Conservation (phyloP, 2,113 vertebrate genomes). For the Erinaceus europaeus region DNA sequence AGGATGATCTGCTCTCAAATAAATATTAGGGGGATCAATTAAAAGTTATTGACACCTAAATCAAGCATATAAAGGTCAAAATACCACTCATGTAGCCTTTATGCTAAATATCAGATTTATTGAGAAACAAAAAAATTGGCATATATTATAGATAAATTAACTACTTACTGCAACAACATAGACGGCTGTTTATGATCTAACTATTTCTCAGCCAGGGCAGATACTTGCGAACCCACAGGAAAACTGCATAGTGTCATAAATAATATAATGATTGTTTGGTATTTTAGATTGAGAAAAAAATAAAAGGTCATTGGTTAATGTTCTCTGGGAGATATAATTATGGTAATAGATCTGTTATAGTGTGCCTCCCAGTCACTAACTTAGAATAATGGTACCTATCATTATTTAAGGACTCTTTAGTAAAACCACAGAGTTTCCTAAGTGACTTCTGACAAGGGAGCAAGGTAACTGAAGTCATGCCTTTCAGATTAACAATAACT, state of each 20-base stretch:
- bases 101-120: not conserved
- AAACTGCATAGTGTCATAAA: conserved; percentile 28
- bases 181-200: conserved; percentile 38
- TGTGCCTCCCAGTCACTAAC: not conserved
- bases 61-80: not conserved
- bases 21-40: not conserved
- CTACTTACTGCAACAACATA: not conserved
- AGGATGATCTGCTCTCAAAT: not conserved
- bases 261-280: not conserved
- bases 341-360: not conserved
- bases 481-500: not conserved
- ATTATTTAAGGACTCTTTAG: not conserved
- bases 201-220: conserved; percentile 38
- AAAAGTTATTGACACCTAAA: not conserved
- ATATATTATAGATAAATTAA: conserved; percentile 24
- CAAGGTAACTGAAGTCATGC: not conserved
- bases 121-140: conserved; percentile 9
- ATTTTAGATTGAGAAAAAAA: not conserved
- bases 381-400: not conserved
- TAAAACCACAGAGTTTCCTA: conserved; percentile 2
- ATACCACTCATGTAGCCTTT: conserved; percentile 11
- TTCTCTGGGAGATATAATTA: conserved; percentile 33
- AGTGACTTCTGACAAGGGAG: not conserved
- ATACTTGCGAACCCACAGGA: conserved; percentile 8
- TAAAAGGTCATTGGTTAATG: not conserved